Evolutionary conservation across 2,888 invertebrate species (phyloP).

Genomic region (Halictus ligatus): DNA sequence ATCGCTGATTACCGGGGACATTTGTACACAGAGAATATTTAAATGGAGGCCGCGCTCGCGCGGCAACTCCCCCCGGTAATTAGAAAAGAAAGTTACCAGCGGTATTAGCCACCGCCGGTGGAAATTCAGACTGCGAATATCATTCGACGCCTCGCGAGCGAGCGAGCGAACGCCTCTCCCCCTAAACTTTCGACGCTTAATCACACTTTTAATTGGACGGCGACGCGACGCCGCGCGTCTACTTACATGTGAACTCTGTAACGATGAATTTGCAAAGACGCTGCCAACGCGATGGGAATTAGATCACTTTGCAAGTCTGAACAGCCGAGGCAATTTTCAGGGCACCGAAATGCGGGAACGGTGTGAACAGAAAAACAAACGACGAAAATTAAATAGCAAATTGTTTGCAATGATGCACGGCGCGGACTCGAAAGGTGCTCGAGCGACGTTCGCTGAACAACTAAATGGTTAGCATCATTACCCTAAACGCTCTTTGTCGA

Average conservation of each 20-base stretch:
- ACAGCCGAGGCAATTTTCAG: background rate
- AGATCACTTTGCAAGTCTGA: background rate
- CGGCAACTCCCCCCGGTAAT: constrained; percentile 25
- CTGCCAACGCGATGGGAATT: background rate
- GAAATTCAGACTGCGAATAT: background rate
- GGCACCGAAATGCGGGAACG: background rate
- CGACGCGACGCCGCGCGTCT: no score
- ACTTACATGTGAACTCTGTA: background rate
- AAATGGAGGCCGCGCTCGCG: constrained; percentile 22
- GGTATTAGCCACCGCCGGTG: background rate
- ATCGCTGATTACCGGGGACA: constrained; percentile 29
- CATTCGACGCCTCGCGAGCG: background rate
- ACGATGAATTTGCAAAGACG: background rate
- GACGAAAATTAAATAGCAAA: background rate
- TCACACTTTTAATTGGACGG: constrained; percentile 29
- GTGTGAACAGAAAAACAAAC: background rate
- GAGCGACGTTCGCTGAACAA: no score
- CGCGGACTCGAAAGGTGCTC: no score
- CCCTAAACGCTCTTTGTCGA: no score
- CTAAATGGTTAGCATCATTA: no score
- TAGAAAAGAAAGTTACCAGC: constrained; percentile 28
- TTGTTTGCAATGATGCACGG: no score
- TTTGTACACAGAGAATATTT: constrained; percentile 40
- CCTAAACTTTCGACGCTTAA: constrained; percentile 13
- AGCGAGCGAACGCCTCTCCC: background rate